A percentile compares a stretch with the other conserved stretches of the same genome.
These are phyloP conservation scores for Scyliorhinus canicula DNA, from an alignment of 2,797 vertebrate species.

Conservation along the genomic window DNA sequence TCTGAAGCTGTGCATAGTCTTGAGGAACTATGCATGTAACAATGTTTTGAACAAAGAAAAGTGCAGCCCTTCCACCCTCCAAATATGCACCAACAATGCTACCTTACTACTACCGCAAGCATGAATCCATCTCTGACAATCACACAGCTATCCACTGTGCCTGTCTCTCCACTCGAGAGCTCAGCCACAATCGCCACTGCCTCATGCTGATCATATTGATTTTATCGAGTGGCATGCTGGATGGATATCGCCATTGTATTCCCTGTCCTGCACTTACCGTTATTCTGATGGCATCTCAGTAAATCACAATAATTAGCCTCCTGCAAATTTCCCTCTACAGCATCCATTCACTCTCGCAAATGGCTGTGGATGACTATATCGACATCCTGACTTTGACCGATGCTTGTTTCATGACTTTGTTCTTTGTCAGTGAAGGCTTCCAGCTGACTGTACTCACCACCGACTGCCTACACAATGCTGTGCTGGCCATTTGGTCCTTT, in stretches of 20 bases:
- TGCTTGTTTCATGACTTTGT: background rate
- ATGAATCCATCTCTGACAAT: background rate
- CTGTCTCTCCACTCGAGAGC: background rate
- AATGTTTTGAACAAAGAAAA: too few species aligned
- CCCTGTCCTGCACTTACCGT: background rate
- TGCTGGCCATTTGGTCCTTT: background rate
- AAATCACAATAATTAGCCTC: background rate
- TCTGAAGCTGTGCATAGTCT: background rate
- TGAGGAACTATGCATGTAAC: background rate
- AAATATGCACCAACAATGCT: too few species aligned
- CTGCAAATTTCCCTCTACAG: background rate
- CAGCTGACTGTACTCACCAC: background rate
- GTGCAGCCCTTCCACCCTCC: too few species aligned
- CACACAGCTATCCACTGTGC: background rate
- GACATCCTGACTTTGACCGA: background rate
- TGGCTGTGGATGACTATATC: background rate
- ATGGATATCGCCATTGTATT: background rate
- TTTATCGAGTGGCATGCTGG: background rate
- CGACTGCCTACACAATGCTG: background rate
- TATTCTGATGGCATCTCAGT: background rate
- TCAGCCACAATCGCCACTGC: background rate
- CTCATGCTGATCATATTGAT: background rate
- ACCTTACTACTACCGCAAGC: background rate
- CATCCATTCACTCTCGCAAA: background rate
- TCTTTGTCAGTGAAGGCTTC: background rate